Evolutionary conservation across 2,888 invertebrate genomes (phyloP).

Genomic region (Drosophila nr. perissopoda): DNA sequence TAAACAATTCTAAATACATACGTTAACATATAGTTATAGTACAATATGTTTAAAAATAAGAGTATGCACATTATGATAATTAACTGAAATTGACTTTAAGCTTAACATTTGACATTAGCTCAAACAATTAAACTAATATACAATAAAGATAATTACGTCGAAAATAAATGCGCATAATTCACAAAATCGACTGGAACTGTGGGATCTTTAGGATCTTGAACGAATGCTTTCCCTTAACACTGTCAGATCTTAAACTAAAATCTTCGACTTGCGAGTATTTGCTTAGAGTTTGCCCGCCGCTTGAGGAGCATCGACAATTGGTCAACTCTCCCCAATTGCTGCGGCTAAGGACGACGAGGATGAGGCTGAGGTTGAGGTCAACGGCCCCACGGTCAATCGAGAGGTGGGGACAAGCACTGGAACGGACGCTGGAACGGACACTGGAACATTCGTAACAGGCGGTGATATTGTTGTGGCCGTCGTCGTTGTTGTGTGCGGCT

Average conservation of each 20-base stretch:
- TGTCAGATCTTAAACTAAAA: conserved; percentile 56
- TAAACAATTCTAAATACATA: conserved; percentile 28
- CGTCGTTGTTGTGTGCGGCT: conserved; percentile 54
- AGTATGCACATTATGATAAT: conserved; percentile 48
- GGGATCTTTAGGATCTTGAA: conserved; percentile 9
- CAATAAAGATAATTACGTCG: conserved; percentile 31
- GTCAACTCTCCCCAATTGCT: conserved; percentile 62
- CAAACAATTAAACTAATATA: conserved; percentile 38
- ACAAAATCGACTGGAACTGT: conserved; percentile 43
- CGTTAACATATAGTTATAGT: conserved; percentile 3
- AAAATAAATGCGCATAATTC: conserved; percentile 70
- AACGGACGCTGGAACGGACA: not conserved
- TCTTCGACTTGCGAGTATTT: conserved; percentile 74
- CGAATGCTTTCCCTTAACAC: conserved; percentile 4
- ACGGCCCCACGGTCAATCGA: conserved; percentile 30
- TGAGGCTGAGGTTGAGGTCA: conserved; percentile 45
- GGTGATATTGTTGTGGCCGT: conserved; percentile 15
- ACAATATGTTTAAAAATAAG: conserved; percentile 32
- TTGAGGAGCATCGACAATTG: conserved; percentile 24
- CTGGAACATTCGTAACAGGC: conserved; percentile 15
- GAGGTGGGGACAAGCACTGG: conserved; percentile 30
- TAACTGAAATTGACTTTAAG: conserved; percentile 53
- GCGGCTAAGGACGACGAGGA: conserved; percentile 63
- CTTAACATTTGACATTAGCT: conserved; percentile 33
- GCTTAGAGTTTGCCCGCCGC: conserved; percentile 46